phyloP scores from a whole-genome alignment of 2,888 invertebrate genomes.

The Caenorhabditis doughertyi region DNA sequence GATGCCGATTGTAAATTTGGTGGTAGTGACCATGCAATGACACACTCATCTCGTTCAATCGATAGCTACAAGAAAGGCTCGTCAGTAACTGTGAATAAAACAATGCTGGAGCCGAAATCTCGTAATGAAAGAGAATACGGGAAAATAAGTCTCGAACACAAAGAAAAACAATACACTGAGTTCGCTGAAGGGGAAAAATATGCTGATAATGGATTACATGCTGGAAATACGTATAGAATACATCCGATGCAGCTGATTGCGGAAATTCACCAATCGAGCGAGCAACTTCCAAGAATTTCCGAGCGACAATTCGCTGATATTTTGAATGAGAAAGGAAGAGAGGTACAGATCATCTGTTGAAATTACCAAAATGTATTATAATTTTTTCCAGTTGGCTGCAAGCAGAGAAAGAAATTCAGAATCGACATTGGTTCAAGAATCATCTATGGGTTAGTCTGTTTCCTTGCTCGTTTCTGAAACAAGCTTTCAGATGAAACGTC shows the following conservation, averaged over 20 bases:
- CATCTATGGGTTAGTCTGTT: slow-evolving; percentile 8
- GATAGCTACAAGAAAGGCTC: slow-evolving; percentile 23
- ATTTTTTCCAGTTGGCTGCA: slow-evolving; percentile 22
- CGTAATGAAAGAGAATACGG: slow-evolving; percentile 10
- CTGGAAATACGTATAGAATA: slow-evolving; percentile 35
- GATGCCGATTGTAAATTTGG: slow-evolving; percentile 26
- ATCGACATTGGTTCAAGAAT: slow-evolving; percentile 9
- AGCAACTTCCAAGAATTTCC: slow-evolving; percentile 38
- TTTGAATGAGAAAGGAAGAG: slow-evolving; percentile 38
- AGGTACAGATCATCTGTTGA: too few species aligned
- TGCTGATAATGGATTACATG: not conserved
- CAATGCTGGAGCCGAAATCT: slow-evolving; percentile 49
- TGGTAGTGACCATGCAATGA: not conserved
- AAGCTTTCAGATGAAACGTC: slow-evolving; percentile 29
- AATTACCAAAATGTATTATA: not conserved
- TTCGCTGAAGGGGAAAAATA: slow-evolving; percentile 4
- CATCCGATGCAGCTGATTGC: slow-evolving; percentile 44
- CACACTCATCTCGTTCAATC: slow-evolving; percentile 16
- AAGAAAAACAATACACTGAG: not conserved
- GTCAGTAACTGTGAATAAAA: slow-evolving; percentile 27
- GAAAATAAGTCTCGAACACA: slow-evolving; percentile 39
- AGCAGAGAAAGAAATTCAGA: slow-evolving; percentile 9
- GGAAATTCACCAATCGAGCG: slow-evolving; percentile 35
- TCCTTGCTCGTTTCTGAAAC: not conserved
- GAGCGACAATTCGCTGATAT: slow-evolving; percentile 48